Evolutionary conservation across 2,888 invertebrate species (phyloP).

Genomic region (Muschampia plurimacula): DNA sequence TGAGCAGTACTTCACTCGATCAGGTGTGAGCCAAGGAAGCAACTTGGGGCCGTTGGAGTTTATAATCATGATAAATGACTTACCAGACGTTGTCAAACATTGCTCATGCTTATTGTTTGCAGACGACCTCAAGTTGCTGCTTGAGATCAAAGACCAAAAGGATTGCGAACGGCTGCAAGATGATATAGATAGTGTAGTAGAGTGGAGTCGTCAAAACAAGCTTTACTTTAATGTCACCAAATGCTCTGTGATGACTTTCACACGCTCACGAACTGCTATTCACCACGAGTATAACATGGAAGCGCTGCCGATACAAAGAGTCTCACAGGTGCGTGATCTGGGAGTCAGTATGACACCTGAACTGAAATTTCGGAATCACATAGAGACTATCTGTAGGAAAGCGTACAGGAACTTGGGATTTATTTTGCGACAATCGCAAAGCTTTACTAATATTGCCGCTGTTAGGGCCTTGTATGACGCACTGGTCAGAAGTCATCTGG

Average conservation of each 20-base stretch:
- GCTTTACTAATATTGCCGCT: constrained; percentile 10
- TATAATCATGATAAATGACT: constrained; percentile 36
- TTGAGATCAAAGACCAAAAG: not conserved
- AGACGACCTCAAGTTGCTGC: not conserved
- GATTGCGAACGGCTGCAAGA: constrained; percentile 8
- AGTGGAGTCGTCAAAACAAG: constrained; percentile 14
- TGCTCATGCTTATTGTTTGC: not conserved
- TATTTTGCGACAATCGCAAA: constrained; percentile 12
- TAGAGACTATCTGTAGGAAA: not conserved
- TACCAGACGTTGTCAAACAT: constrained; percentile 25
- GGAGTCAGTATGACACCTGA: constrained; percentile 3
- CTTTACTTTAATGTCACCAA: constrained; percentile 10
- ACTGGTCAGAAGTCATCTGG: constrained; percentile 12
- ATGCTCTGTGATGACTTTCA: constrained; percentile 10
- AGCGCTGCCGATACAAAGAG: not conserved
- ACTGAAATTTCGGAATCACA: not conserved
- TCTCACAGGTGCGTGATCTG: constrained; percentile 9
- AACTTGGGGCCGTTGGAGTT: constrained; percentile 35
- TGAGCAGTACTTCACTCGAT: constrained; percentile 32
- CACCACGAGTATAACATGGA: not conserved
- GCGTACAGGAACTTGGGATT: constrained; percentile 6
- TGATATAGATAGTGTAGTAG: constrained; percentile 1
- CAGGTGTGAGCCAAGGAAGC: constrained; percentile 39
- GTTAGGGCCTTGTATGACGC: constrained; percentile 5
- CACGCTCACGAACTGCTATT: constrained; percentile 2